These are phyloP conservation scores for Emydocephalus ijimae DNA, from an alignment of 2,113 vertebrate genomes.

Conservation along the genomic window DNA sequence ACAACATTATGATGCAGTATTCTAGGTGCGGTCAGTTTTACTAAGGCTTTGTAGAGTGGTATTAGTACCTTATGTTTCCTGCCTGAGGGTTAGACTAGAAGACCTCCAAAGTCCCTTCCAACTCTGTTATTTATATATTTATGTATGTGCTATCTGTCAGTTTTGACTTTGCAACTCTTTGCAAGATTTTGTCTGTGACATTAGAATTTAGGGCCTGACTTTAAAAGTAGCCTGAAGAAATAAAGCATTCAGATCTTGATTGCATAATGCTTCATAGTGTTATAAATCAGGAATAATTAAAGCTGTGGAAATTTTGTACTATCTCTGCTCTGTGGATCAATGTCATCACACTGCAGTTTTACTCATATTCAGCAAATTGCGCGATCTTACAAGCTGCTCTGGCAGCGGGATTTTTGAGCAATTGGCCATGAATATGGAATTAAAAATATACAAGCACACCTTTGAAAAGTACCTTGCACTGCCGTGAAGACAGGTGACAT, in stretches of 20 bases:
- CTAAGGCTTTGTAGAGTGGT: too few relatives aligned
- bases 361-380: neutral
- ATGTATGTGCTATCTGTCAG: neutral
- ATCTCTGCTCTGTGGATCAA: neutral
- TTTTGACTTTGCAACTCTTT: neutral
- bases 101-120: neutral
- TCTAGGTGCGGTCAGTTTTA: too few relatives aligned
- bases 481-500: neutral
- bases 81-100: too few relatives aligned
- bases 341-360: neutral
- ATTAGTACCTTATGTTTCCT: too few relatives aligned
- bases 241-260: neutral
- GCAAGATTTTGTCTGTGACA: neutral
- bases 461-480: neutral
- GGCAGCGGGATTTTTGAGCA: neutral
- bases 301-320: neutral
- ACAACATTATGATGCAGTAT: too few relatives aligned
- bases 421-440: neutral
- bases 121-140: neutral
- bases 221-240: neutral
- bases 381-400: neutral
- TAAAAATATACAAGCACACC: neutral
- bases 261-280: neutral
- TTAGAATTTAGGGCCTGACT: neutral
- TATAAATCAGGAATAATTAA: neutral